Base-by-base conservation (phyloP, 2,113 vertebrate genomes). In the Hippopotamus amphibius region DNA sequence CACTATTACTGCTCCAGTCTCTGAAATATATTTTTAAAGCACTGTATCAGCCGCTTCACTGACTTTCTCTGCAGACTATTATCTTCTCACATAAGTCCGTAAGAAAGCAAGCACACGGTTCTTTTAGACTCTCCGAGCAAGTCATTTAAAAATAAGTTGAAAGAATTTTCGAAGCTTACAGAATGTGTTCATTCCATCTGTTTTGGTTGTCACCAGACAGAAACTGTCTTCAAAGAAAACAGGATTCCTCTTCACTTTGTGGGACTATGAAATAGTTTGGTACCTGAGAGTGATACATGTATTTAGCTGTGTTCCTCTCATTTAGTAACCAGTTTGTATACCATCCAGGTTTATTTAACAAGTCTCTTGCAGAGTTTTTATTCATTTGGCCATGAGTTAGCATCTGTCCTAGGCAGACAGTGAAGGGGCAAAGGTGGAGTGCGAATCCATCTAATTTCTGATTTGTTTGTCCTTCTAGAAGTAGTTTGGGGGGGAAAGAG, bases 141-240 rank as follows among this genome's bases (percentile, higher is more conserved):
- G 81, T 28, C 57, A 66, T 86, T 97, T 96, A 95, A 97, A 97
- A 97, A 61, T 66, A 90, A 85, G n/a, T 88, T 41, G 65, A 57
- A 86, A 77, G n/a, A 69, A 7, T 92, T 72, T 89, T 50, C 55
- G 33, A 86, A 72, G 37, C 50, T 82, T 81, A 65, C 2, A 83
- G 53, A 50, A 87, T 50, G 63, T 7, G 12, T 77, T 95, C 43
- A 74, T 57, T 92, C 69, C 76, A 93, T 96, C 80, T 92, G 71
- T 69, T 82, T 90, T 26, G 76, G n/a, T 86, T 63, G 63, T 89
- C n/a, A 37, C 63, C 22, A 15, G 33, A 53, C 22, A 87, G 81
- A 94, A 69, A 93, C 24, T 57, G 22, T 76, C 50, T 95, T 93
- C 21, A 76, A 88, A 72, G 77, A 14, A 82, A 53, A 28, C 41